Conservation (phyloP, 1,140 invertebrate species). For the Mylabris phalerata region DNA sequence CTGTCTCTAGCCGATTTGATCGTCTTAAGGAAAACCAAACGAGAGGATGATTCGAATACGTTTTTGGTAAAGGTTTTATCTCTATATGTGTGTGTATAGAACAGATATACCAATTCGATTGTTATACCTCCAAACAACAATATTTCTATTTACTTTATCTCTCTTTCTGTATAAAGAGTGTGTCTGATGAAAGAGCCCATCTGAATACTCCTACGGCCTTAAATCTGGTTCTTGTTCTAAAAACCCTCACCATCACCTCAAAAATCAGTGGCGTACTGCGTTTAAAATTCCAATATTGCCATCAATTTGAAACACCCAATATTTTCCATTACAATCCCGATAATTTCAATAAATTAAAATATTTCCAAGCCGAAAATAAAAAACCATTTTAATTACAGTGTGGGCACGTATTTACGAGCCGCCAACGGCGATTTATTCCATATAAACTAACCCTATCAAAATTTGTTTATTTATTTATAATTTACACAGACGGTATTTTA, state of each 20-base stretch:
- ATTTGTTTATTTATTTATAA: too few relatives aligned
- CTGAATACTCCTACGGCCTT: slow-evolving; percentile 23
- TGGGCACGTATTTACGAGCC: slow-evolving; percentile 10
- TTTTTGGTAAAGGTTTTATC: slow-evolving; percentile 11
- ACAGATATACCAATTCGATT: too few relatives aligned
- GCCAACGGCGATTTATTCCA: not conserved
- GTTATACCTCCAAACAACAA: slow-evolving; percentile 1
- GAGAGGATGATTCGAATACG: not conserved
- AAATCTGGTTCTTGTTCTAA: slow-evolving; percentile 23
- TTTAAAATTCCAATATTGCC: not conserved
- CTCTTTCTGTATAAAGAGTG: not conserved
- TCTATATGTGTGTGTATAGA: not conserved
- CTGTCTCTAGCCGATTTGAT: not conserved
- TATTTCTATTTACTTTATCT: slow-evolving; percentile 30
- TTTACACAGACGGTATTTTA: too few relatives aligned
- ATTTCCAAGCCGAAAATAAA: not conserved
- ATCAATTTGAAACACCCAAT: not conserved
- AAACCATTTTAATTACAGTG: slow-evolving; percentile 12
- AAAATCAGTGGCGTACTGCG: too few relatives aligned
- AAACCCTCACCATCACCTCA: not conserved
- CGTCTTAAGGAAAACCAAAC: not conserved
- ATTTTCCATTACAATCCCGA: slow-evolving; percentile 2
- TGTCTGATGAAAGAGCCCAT: slow-evolving; percentile 1
- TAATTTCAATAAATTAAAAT: slow-evolving; percentile 12
- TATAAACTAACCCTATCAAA: too few relatives aligned